Evolutionary conservation across 2,888 invertebrate species (phyloP), one percentile per base, ranked within the genome.

Genomic region (Rhagonycha fulva): DNA sequence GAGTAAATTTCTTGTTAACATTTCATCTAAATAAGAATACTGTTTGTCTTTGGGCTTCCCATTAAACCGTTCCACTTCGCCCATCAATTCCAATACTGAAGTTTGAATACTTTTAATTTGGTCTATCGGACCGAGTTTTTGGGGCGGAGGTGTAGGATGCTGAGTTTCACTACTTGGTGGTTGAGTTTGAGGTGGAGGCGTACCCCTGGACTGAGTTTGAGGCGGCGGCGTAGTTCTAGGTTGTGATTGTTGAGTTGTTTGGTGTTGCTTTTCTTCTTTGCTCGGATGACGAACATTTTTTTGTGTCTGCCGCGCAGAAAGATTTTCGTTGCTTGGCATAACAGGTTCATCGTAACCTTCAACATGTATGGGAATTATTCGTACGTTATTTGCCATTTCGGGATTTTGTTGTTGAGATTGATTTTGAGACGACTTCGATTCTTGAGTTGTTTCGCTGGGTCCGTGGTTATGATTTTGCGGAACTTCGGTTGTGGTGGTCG

Each of bases 1-100:
- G 14, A 98, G 92, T 81, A 98, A 91, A 87, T 96, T 95, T 79
- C 98, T 92, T 0, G 98, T 98, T 62, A 98, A 89, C 98, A 98
- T 98, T 89, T 98, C 98, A 85, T 98, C 98, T 76, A 98, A 89
- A 86, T 92, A 97, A 77, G 94, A 89, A 86, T 96, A 98, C 80
- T 93, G 91, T 84, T 95, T 96, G 85, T 95, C 95, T 82, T 92
- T 93, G n/a, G 91, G 89, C 80, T 90, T 89, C 4, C 96, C 96
- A 68, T 86, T 88, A 86, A 94, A 96, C 79, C 91, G 90, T 82
- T 95, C 94, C 0, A 96, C 94, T 82, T 94, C 91, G 19, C 91
- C 90, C 90, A 95, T 94, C 66, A 96, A 90, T 76, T 94, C 93
- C 32, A 94, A 91, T 2, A 96, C 95, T 83, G 96, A 95, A 62